phyloP scores from a whole-genome alignment of 2,797 vertebrate genomes.

The Lemur catta region DNA sequence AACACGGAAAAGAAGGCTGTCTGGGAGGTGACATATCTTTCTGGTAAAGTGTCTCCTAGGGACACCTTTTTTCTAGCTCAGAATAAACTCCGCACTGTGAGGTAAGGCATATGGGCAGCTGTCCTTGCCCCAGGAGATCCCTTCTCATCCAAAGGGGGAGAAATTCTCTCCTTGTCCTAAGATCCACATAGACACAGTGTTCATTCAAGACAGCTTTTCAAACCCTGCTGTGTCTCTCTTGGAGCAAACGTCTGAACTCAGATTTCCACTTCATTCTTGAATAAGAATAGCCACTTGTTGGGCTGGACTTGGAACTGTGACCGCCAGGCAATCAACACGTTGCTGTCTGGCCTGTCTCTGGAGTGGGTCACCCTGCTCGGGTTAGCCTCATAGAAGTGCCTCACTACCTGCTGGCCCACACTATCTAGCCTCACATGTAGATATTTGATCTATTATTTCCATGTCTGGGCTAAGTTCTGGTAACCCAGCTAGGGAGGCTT shows the following conservation, averaged over 20 bases:
- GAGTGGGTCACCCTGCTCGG: not conserved
- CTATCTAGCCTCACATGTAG: not conserved
- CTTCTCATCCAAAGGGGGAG: not conserved
- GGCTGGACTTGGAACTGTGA: not conserved
- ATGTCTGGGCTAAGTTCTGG: not conserved
- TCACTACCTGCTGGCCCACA: not conserved
- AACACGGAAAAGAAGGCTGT: not conserved
- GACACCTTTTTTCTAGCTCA: not conserved
- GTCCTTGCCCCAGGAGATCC: not conserved
- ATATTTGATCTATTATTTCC: not conserved
- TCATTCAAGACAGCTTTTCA: not conserved
- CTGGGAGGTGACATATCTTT: not conserved
- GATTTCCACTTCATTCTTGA: constrained; percentile 7
- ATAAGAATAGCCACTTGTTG: not conserved
- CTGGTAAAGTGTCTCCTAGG: not conserved
- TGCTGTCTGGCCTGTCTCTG: not conserved
- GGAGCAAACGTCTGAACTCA: not conserved
- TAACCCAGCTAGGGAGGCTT: not conserved
- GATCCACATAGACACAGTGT: not conserved
- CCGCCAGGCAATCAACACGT: not conserved
- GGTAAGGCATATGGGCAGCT: not conserved
- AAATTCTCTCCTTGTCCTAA: not conserved
- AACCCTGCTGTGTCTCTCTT: not conserved
- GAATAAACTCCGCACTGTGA: not conserved
- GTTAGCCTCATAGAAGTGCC: not conserved